Base-by-base conservation (phyloP, 2,113 vertebrate genomes). In the Phyllopteryx taeniolatus region DNA sequence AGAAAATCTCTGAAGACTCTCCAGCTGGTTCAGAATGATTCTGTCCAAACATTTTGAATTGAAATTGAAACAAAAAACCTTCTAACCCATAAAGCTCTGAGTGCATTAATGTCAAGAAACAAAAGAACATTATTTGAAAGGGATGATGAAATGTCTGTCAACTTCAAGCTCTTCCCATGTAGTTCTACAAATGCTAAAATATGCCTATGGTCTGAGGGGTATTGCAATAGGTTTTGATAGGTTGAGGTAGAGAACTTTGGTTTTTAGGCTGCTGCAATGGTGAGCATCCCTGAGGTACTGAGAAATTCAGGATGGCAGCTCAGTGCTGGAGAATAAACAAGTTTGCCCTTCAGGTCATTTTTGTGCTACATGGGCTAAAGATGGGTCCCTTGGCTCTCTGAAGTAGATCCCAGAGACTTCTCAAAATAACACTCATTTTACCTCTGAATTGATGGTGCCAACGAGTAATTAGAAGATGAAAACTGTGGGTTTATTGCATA, bases 291-390 rank as follows among this genome's bases (percentile, higher is more conserved):
- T 42, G 27, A 44, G 3, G 13, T 4, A 0, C 51, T 66, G 64
- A 10, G 61, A 76, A 17, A 85, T 85, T 86, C 71, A 75, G 72
- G 69, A 77, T 79, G 85, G 76, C 81, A 84, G 76, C 74, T 75
- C 22, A 20, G 53, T n/a, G 0, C 77, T 72, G 78, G 72, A 67
- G 67, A 73, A 79, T 76, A 71, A 76, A 47, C 63, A 64, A 65
- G 0, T 0, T 61, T 66, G 70, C 13, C 73, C 73, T 79, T 78
- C 69, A 62, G 79, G 84, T 76, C 68, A 65, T 63, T 78, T 85
- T 61, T 80, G 72, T 76, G 46, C 56, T 75, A 9, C 57, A 39
- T 69, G 67, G 56, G 19, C 35, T 81, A 68, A 67, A 60, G 66
- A 27, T 46, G 73, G 51, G 60, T 13, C 51, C 72, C 71, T 59